A percentile compares a stretch with the other conserved stretches of the same genome.
These are phyloP conservation scores for Trachemys scripta DNA, from an alignment of 2,113 vertebrate species.

Conservation along the genomic window DNA sequence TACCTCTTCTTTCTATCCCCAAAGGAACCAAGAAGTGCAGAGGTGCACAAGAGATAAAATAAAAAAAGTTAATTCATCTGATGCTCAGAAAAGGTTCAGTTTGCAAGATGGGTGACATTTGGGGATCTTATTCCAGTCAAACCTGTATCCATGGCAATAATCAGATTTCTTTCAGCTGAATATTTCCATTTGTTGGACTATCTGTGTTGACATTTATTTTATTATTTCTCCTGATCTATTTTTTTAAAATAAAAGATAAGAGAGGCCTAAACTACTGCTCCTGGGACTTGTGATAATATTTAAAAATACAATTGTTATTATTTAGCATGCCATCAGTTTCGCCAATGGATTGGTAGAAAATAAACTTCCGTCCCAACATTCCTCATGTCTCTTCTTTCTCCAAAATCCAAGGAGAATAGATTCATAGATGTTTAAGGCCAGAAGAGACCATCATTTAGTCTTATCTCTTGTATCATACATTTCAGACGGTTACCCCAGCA, in stretches of 20 bases:
- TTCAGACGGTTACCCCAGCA: neutral
- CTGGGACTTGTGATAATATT: neutral
- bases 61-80: neutral
- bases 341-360: neutral
- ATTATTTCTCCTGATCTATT: neutral
- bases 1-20: neutral
- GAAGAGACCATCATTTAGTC: neutral
- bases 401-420: neutral
- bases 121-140: neutral
- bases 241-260: neutral
- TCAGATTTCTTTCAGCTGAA: neutral
- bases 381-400: neutral
- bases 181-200: neutral
- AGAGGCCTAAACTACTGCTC: fast-evolving
- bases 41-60: neutral
- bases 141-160: neutral
- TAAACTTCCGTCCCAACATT: neutral
- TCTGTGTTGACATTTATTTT: neutral
- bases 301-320: neutral
- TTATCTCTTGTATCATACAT: neutral
- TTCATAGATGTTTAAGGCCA: neutral
- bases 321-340: neutral
- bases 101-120: neutral
- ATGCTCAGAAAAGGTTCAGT: neutral
- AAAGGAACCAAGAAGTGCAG: neutral